Conservation (phyloP, 2,888 invertebrate genomes). For the Eueremaeus valkanovi region DNA sequence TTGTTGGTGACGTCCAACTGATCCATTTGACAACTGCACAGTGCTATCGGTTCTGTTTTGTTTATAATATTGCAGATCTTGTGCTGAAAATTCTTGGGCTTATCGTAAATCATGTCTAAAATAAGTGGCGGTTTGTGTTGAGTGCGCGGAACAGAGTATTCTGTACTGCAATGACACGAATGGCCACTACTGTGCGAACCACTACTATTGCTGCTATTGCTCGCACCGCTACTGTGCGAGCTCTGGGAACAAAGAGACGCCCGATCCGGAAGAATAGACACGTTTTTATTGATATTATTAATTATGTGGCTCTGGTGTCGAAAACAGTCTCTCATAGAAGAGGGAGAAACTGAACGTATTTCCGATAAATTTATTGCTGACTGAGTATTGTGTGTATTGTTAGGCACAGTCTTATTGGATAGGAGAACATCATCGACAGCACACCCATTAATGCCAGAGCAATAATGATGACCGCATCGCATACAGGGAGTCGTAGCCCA, state of each 20-base stretch:
- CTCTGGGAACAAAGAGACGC: slow-evolving; percentile 46
- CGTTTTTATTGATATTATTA: neutral
- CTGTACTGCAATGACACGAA: slow-evolving; percentile 56
- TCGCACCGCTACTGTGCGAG: slow-evolving; percentile 37
- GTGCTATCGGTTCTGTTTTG: slow-evolving; percentile 57
- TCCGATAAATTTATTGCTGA: slow-evolving; percentile 35
- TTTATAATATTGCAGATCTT: neutral
- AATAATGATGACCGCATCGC: slow-evolving; percentile 16
- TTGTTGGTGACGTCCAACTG: slow-evolving; percentile 12
- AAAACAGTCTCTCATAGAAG: neutral
- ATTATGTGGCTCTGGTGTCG: slow-evolving; percentile 4
- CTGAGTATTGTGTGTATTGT: slow-evolving; percentile 12
- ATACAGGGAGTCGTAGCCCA: neutral
- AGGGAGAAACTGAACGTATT: slow-evolving; percentile 4
- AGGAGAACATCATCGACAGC: neutral
- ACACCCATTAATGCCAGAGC: slow-evolving; percentile 6
- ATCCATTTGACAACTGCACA: slow-evolving; percentile 23
- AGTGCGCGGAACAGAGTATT: slow-evolving; percentile 47
- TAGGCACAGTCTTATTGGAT: too few species aligned
- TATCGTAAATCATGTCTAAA: slow-evolving; percentile 29
- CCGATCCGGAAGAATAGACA: slow-evolving; percentile 42
- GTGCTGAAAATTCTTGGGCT: slow-evolving; percentile 25
- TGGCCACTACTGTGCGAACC: slow-evolving; percentile 51
- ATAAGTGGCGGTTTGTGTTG: neutral
- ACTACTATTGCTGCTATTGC: slow-evolving; percentile 37